Percentiles rank a stretch among this genome's conserved stretches.
Conservation (phyloP, 2,888 invertebrate species). For the Tridacna gigas region DNA sequence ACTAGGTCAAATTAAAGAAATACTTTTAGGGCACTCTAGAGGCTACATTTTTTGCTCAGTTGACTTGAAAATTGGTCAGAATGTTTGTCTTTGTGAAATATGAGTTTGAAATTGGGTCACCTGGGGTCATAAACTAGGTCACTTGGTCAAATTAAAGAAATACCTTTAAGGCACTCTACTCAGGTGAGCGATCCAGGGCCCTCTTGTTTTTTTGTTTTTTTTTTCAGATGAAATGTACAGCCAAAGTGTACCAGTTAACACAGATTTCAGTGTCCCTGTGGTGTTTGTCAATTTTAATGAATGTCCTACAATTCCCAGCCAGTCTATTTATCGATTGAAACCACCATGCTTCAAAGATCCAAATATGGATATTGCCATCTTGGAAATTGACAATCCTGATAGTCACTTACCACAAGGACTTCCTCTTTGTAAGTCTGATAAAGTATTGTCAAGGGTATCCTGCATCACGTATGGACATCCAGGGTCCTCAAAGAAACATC, state of each 20-base stretch:
- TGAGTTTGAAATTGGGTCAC: too few species aligned
- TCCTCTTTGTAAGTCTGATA: not conserved
- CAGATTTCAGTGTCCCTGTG: not conserved
- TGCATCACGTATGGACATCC: conserved; percentile 3
- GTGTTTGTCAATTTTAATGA: conserved; percentile 21
- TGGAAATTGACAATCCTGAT: conserved; percentile 1
- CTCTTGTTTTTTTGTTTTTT: not conserved
- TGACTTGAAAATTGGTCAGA: too few species aligned
- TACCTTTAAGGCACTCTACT: too few species aligned
- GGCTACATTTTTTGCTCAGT: too few species aligned
- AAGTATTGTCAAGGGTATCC: not conserved
- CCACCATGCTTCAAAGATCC: not conserved
- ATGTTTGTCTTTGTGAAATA: too few species aligned
- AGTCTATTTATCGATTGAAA: not conserved
- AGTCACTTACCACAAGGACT: not conserved
- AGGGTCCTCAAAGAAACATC: conserved; percentile 2
- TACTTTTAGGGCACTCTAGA: too few species aligned
- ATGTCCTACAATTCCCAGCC: not conserved
- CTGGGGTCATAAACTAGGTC: too few species aligned
- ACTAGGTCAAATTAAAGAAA: too few species aligned
- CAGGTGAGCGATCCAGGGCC: too few species aligned
- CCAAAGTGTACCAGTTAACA: not conserved
- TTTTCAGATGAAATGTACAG: conserved; percentile 20
- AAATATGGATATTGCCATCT: conserved; percentile 1
- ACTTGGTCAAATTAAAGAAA: too few species aligned